These are phyloP conservation scores for Neosilurus hyrtlii DNA, from an alignment of 2,797 vertebrate species.

Conservation along the genomic window DNA sequence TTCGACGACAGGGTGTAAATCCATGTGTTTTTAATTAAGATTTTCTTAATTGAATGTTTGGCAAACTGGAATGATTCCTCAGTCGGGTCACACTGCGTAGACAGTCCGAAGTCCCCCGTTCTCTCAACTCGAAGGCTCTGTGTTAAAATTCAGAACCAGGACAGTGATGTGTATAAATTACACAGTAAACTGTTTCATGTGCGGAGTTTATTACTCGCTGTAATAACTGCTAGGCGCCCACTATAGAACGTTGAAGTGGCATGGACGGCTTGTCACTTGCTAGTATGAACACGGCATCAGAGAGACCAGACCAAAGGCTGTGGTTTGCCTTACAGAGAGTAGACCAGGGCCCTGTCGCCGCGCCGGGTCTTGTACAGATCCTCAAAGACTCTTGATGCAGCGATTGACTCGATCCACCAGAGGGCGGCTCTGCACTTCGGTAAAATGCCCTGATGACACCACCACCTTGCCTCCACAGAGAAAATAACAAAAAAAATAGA, in stretches of 20 bases:
- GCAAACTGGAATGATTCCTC: neutral
- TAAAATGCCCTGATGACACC: conserved; percentile 54
- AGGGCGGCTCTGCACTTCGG: conserved; percentile 80
- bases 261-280: neutral
- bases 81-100: neutral
- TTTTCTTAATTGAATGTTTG: neutral
- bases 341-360: neutral
- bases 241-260: neutral
- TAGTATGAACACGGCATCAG: neutral
- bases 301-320: neutral
- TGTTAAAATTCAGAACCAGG: neutral
- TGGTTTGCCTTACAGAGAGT: neutral
- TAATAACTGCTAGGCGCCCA: no score
- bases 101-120: neutral
- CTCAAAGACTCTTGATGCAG: neutral
- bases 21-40: neutral
- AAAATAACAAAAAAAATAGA: conserved; percentile 39
- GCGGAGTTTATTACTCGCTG: no score
- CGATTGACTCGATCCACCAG: conserved; percentile 68
- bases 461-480: conserved; percentile 18
- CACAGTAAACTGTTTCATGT: conserved; percentile 6
- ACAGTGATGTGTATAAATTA: conserved; percentile 9
- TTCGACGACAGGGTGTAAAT: neutral
- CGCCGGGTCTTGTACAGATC: neutral
- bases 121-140: neutral